Evolutionary conservation across 2,113 vertebrate genomes (phyloP), one percentile per base, ranked within the genome.

Genomic region (Oplegnathus fasciatus): DNA sequence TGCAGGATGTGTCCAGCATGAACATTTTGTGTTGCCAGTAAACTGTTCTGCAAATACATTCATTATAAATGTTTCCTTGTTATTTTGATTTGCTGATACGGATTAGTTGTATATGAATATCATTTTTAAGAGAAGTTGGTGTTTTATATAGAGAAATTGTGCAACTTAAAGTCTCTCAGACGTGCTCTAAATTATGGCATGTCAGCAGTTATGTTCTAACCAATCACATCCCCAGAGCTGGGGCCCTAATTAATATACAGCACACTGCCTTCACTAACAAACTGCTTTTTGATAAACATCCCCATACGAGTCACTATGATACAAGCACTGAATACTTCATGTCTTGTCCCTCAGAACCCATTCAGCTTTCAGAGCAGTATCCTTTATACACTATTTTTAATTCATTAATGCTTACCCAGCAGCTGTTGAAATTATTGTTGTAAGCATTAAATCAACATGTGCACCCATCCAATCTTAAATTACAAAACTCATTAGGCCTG

Each of bases 401-500:
- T 68, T 78, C 58, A 84, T 81, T 69, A 60, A 83, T 37, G 42
- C 17, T 30, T 68, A 76, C 54, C 67, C 22, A 28, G 57, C 6
- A n/a, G 69, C 34, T 28, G 57, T 32, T 64, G 22, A 64, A 52
- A 60, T 37, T 54, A 30, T 64, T 52, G 55, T 70, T 69, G 60
- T 61, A 46, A 37, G 69, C 26, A 75, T 82, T 84, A 78, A 67
- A 70, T 80, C 78, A 67, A 74, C 30, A 50, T 42, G 61, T 61
- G 42, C 52, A 79, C 44, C 65, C 62, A 40, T 75, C 13, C 28
- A 0, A 65, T 77, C 22, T 58, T 15, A 65, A 62, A 82, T 82
- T 73, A 88, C 48, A 78, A 75, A 69, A n/a, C 82, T 86, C 86
- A 82, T 79, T 85, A 89, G 57, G 7, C 30, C 61, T 10, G 32